Conservation (phyloP, 2,888 invertebrate species). For the Acanthoscelides obtectus region DNA sequence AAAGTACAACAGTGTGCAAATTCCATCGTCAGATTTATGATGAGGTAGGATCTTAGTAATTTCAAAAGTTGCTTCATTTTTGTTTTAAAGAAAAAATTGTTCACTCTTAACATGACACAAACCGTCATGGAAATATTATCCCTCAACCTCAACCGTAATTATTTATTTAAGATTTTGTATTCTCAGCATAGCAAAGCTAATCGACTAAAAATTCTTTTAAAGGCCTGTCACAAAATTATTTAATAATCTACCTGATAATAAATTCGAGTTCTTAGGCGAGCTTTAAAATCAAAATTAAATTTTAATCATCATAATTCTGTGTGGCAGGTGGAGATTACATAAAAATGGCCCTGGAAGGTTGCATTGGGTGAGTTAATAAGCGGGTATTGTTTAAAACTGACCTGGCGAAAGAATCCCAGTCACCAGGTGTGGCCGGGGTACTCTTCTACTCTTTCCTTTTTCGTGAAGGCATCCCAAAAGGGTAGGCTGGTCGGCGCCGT, state of each 20-base stretch:
- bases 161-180: no score
- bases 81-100: no score
- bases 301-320: not conserved
- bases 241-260: not conserved
- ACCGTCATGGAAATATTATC: no score
- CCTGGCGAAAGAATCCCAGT: not conserved
- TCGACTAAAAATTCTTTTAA: no score
- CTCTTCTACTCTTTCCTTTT: not conserved
- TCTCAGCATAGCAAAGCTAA: no score
- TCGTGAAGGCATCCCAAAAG: not conserved
- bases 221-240: not conserved
- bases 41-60: no score
- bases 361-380: not conserved
- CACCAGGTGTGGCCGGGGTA: not conserved
- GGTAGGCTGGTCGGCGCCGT: not conserved
- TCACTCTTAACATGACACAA: no score
- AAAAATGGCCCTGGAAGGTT: not conserved
- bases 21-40: no score
- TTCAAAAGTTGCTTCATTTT: no score
- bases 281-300: not conserved
- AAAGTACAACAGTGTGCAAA: no score
- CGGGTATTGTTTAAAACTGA: not conserved
- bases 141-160: no score
- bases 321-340: not conserved
- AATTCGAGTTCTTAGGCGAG: not conserved